Percentiles rank a stretch among this genome's conserved stretches.
These are phyloP conservation scores for Brachionus paranguensis DNA, from an alignment of 1,140 invertebrate species.

Conservation along the genomic window DNA sequence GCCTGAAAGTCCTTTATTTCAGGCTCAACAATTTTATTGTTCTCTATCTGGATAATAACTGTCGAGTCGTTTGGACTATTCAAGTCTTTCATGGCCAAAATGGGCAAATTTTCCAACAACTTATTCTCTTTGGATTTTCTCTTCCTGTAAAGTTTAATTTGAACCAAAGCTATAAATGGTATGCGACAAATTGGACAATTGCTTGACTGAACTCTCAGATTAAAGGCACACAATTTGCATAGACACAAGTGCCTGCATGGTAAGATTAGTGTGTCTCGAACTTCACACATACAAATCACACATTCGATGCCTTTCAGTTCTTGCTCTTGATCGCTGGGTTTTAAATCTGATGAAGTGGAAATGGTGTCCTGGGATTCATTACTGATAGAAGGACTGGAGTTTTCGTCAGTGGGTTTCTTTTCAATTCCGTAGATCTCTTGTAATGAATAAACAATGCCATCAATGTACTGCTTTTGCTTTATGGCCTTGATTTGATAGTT, in stretches of 20 bases:
- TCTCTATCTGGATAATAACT: not conserved
- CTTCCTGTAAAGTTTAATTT: conserved; percentile 87
- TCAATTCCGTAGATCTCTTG: conserved; percentile 99
- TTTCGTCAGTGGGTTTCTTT: conserved; percentile 66
- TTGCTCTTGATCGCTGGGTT: conserved; percentile 66
- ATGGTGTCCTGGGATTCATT: not conserved
- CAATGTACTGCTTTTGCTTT: conserved; percentile 95
- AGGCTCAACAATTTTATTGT: not conserved
- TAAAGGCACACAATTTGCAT: conserved; percentile 93
- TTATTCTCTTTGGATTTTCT: conserved; percentile 42
- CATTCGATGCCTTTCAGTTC: conserved; percentile 94
- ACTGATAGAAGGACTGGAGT: not conserved
- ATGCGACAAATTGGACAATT: conserved; percentile 97
- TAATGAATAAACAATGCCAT: conserved; percentile 88
- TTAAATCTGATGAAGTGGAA: not conserved
- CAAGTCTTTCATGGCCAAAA: not conserved
- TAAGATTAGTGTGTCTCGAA: conserved; percentile 90
- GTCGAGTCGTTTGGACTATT: not conserved
- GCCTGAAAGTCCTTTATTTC: not conserved
- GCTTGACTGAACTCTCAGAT: conserved; percentile 76
- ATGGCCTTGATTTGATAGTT: conserved; percentile 87
- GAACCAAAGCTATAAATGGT: conserved; percentile 88
- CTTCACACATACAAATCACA: conserved; percentile 98
- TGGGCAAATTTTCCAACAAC: not conserved
- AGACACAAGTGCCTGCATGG: conserved; percentile 95